Evolutionary conservation across 2,113 vertebrate species (phyloP).

Genomic region (Mustela nigripes): DNA sequence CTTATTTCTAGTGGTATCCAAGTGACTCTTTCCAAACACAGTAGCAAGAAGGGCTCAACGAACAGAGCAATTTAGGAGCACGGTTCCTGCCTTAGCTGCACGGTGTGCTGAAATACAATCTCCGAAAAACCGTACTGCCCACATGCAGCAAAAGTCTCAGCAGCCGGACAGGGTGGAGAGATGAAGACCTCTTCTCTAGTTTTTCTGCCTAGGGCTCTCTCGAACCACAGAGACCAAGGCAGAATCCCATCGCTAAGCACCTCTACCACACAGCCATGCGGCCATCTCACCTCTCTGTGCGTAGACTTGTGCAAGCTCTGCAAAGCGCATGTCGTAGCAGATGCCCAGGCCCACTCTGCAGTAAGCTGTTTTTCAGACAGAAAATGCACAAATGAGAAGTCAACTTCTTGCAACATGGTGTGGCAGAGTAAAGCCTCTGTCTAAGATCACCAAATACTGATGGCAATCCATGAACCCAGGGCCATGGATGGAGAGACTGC

Average conservation of each 20-base stretch:
- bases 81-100: not conserved
- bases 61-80: not conserved
- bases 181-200: not conserved
- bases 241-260: not conserved
- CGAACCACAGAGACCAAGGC: not conserved
- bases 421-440: not conserved
- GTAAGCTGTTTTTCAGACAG: constrained; percentile 91
- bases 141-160: not conserved
- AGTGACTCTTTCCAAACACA: not conserved
- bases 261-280: not conserved
- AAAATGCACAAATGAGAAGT: constrained; percentile 70
- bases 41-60: not conserved
- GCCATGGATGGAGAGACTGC: not conserved
- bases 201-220: not conserved
- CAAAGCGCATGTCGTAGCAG: constrained; percentile 97
- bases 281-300: constrained; percentile 92
- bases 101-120: not conserved
- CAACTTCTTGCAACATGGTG: not conserved
- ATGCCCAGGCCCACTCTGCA: constrained; percentile 98
- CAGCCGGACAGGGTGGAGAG: not conserved
- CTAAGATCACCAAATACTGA: not conserved
- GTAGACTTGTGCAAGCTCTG: constrained; percentile 97
- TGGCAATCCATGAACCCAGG: not conserved
- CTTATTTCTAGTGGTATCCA: not conserved
- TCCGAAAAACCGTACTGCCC: not conserved